These are phyloP conservation scores for Neopipo cinnamomea DNA, from an alignment of 2,113 vertebrate genomes.

Conservation along the genomic window DNA sequence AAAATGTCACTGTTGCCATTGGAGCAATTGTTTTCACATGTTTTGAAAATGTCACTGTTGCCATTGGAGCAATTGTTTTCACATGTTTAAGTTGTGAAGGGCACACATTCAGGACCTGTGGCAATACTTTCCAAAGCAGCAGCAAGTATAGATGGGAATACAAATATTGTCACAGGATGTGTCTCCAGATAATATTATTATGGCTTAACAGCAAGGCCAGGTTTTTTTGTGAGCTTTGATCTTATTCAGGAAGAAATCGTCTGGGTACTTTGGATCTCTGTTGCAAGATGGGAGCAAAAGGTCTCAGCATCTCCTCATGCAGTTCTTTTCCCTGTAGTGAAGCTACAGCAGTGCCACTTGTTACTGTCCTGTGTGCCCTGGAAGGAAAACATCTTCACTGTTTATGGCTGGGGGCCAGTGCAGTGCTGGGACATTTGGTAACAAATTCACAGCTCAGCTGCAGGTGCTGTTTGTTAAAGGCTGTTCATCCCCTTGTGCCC, in stretches of 20 bases:
- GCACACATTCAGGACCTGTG: background rate
- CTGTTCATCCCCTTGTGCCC: background rate
- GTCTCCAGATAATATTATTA: background rate
- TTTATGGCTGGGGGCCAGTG: background rate
- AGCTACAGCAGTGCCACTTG: background rate
- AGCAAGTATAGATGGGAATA: background rate
- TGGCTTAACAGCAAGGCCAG: background rate
- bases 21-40: background rate
- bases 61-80: background rate
- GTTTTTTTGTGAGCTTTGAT: background rate
- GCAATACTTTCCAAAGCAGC: background rate
- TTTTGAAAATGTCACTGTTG: background rate
- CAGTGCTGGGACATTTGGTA: background rate
- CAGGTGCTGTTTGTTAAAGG: background rate
- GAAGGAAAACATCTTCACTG: background rate
- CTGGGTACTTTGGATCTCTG: background rate
- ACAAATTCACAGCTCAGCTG: background rate
- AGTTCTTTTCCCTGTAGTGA: background rate
- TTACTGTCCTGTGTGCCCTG: background rate
- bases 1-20: background rate
- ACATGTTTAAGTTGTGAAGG: background rate
- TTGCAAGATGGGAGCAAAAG: background rate
- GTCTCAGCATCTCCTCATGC: background rate
- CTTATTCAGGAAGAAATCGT: background rate
- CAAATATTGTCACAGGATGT: fast-evolving